These are phyloP conservation scores for Rugalucina vietnamica DNA, from an alignment of 2,888 invertebrate genomes.

Conservation along the genomic window DNA sequence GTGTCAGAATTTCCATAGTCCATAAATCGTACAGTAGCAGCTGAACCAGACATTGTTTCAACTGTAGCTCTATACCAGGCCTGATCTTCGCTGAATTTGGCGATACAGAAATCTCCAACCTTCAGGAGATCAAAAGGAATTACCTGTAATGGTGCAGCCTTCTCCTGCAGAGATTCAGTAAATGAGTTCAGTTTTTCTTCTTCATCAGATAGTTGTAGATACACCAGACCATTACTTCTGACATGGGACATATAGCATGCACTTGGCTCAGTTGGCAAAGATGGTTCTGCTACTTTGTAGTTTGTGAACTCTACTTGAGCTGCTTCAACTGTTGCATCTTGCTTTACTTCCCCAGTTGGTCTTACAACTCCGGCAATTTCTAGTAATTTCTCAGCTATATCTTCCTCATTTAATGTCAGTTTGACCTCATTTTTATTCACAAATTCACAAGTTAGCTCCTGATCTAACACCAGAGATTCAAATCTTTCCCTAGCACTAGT, in stretches of 20 bases:
- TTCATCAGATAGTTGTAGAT: constrained; percentile 66
- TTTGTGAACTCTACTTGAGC: not conserved
- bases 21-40: constrained; percentile 71
- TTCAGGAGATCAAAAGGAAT: constrained; percentile 46
- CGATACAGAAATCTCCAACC: constrained; percentile 73
- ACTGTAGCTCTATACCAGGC: constrained; percentile 89
- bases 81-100: constrained; percentile 87
- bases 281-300: constrained; percentile 25
- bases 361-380: constrained; percentile 2
- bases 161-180: constrained; percentile 60
- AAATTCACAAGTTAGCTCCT: constrained; percentile 67
- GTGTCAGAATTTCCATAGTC: constrained; percentile 79
- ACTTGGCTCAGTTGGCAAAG: constrained; percentile 42
- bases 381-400: constrained; percentile 43
- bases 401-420: constrained; percentile 50
- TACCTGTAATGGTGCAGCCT: constrained; percentile 38
- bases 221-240: constrained; percentile 66
- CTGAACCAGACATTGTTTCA: constrained; percentile 82
- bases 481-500: constrained; percentile 66
- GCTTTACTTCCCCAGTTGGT: not conserved
- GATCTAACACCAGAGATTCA: constrained; percentile 66
- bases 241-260: constrained; percentile 66
- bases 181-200: constrained; percentile 58
- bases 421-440: constrained; percentile 49
- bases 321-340: not conserved